A percentile compares a stretch with the other conserved stretches of the same genome.
phyloP scores from a whole-genome alignment of 2,797 vertebrate genomes.

The Sebastes kiyomatsui region DNA sequence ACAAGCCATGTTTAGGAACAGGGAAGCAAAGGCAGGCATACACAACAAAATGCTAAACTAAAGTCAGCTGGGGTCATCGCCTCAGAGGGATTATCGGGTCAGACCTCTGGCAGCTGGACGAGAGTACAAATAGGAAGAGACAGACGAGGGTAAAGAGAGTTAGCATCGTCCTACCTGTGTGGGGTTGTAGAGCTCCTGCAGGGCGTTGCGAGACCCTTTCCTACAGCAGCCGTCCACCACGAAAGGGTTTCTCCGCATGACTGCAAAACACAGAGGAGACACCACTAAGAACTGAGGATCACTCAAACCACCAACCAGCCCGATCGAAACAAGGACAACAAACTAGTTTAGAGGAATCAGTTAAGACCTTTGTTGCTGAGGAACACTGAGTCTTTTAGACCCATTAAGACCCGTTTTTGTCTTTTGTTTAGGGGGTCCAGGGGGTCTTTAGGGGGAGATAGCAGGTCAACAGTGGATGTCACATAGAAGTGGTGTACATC shows the following conservation, averaged over 20 bases:
- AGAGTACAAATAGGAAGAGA: not conserved
- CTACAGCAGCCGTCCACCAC: slow-evolving; percentile 92
- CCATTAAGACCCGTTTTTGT: no score
- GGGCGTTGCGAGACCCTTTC: slow-evolving; percentile 93
- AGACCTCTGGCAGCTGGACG: not conserved
- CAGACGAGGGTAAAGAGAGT: not conserved
- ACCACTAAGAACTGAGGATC: not conserved
- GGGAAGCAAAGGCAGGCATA: not conserved
- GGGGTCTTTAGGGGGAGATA: no score
- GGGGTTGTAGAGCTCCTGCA: slow-evolving; percentile 96
- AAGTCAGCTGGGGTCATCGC: not conserved
- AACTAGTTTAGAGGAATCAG: not conserved
- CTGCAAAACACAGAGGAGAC: slow-evolving; percentile 77
- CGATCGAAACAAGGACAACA: not conserved
- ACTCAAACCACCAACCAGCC: not conserved
- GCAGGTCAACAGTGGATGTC: no score
- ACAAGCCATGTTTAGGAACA: not conserved
- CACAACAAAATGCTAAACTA: not conserved
- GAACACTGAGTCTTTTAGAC: not conserved
- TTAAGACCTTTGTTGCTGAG: not conserved
- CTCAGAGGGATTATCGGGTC: not conserved
- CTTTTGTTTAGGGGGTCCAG: accelerated
- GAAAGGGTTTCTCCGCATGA: slow-evolving; percentile 94
- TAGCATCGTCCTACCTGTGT: slow-evolving; percentile 84
- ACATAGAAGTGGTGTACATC: no score